phyloP scores from a whole-genome alignment of 92 coral and sea anemone species.

The Porites lobata region DNA sequence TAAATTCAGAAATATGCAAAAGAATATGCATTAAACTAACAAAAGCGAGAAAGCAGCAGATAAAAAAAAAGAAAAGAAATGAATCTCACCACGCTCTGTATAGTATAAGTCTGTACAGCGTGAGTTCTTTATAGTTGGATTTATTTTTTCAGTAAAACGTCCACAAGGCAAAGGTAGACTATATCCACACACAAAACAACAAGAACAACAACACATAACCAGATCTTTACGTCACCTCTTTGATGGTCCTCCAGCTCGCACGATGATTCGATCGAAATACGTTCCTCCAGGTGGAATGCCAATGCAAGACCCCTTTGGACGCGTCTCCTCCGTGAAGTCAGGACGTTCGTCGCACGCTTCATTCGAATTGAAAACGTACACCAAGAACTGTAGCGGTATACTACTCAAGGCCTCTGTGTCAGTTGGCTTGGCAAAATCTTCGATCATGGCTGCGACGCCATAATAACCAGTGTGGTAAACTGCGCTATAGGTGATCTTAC shows the following conservation, averaged over 20 bases:
- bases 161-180: too few relatives aligned
- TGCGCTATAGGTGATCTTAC: conserved; percentile 69
- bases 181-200: too few relatives aligned
- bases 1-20: too few relatives aligned
- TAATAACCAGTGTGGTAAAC: conserved; percentile 59
- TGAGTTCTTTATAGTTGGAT: too few relatives aligned
- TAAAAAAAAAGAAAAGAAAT: too few relatives aligned
- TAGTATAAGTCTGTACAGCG: too few relatives aligned
- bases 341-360: conserved; percentile 71
- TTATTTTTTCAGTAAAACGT: too few relatives aligned
- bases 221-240: conserved; percentile 49
- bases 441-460: conserved; percentile 79
- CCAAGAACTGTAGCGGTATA: conserved; percentile 84
- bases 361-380: conserved; percentile 62
- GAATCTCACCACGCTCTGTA: too few relatives aligned
- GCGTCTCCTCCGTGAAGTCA: conserved; percentile 70
- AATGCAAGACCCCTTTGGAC: conserved; percentile 82
- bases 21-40: too few relatives aligned
- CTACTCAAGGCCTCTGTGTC: conserved; percentile 71
- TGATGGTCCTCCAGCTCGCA: conserved; percentile 67
- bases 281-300: conserved; percentile 75
- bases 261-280: conserved; percentile 77
- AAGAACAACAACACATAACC: not conserved
- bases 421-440: conserved; percentile 73
- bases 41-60: too few relatives aligned